Base-by-base conservation (phyloP, 2,888 invertebrate genomes). In the Hoplodrina ambigua region DNA sequence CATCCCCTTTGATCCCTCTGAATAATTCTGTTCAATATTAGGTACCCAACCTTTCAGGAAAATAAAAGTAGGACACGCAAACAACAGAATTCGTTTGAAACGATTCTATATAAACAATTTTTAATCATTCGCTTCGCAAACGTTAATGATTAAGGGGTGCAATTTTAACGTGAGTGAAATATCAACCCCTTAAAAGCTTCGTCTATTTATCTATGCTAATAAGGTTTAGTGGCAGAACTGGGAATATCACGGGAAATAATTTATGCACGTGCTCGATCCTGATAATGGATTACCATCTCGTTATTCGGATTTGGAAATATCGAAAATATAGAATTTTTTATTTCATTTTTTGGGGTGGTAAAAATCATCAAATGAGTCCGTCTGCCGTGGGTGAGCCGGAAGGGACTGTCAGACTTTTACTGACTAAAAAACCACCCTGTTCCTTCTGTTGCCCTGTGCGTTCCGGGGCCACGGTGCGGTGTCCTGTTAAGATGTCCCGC, bases 191-290 rank as follows among this genome's bases (percentile, higher is more conserved):
- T 56, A 19, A 62, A 69, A 67, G 53, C 71, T 54, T 30, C 30
- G 17, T 63, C 58, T 62, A 78, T 76, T 82, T 82, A 73, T 78
- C 65, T 84, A 84, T 82, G 80, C 64, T 75, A 80, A 84, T 80
- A 49, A 59, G 75, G 65, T 19, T 69, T 70, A 73, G 55, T 54
- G 17, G 59, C 54, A 63, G 50, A 54, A 69, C 25, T 50, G 50
- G 60, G 54, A 63, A 69, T 67, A 59, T 57, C 20, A 53, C 19
- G 33, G n/a, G 49, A 37, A 60, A 53, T 76, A 77, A 81, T 77
- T 64, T 80, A 82, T 80, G 76, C 60, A 64, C 79, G 63, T 64
- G 60, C 20, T 70, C 37, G 52, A 2, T 41, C 17, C 46, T 58
- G 78, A 49, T 75, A 73, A 75, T 81, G 58, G 64, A 62, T 70